phyloP scores from a whole-genome alignment of 2,888 invertebrate species.

The Morinoia aosen region DNA sequence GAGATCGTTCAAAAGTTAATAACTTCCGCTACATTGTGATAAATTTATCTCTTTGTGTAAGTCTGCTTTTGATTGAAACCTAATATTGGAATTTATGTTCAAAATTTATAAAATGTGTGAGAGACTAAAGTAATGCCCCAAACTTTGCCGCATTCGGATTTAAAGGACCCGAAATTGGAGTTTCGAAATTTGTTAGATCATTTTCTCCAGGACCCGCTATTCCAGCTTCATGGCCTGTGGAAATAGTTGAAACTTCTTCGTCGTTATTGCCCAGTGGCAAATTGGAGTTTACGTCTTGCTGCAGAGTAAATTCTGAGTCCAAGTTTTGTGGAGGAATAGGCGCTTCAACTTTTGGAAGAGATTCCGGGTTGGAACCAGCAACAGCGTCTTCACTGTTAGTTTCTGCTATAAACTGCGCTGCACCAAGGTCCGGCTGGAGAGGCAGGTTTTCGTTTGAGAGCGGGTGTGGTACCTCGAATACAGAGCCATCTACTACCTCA shows the following conservation, averaged over 20 bases:
- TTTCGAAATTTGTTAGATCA: background rate
- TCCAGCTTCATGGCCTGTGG: background rate
- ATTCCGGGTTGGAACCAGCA: background rate
- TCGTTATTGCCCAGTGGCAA: background rate
- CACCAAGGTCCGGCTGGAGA: background rate
- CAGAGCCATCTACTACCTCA: background rate
- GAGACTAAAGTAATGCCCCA: conserved; percentile 13
- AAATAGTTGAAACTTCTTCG: background rate
- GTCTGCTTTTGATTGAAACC: background rate
- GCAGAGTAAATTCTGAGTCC: background rate
- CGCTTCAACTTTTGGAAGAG: background rate
- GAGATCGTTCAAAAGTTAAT: background rate
- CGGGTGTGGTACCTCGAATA: background rate
- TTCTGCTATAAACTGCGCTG: background rate
- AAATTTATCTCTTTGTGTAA: background rate
- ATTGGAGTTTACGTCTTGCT: background rate
- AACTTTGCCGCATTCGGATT: background rate
- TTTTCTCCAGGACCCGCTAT: background rate
- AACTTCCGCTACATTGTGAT: background rate
- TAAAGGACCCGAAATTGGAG: background rate
- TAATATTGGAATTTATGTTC: background rate
- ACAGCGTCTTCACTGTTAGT: background rate
- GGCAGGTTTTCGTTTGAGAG: background rate
- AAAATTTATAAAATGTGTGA: background rate
- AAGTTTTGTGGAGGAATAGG: background rate